phyloP scores from a whole-genome alignment of 2,113 vertebrate species.

The Mormyrus lacerda region DNA sequence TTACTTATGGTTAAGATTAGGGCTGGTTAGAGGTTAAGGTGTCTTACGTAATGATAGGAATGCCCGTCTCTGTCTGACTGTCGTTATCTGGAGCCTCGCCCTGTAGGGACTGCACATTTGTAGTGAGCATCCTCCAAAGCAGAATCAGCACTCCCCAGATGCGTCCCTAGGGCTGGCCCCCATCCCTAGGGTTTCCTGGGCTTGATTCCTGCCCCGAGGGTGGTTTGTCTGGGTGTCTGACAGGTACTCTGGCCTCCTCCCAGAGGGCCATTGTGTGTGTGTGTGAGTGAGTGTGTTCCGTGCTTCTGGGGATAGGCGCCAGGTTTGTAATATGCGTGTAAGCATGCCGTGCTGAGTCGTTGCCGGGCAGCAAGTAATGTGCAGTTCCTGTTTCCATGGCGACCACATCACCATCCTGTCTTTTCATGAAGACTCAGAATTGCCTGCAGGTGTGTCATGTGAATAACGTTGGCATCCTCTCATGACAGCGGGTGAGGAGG shows the following conservation, averaged over 20 bases:
- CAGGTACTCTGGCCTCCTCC: neutral
- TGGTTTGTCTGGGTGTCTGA: neutral
- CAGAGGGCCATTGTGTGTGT: neutral
- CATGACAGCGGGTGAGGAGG: neutral
- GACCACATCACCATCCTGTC: constrained; percentile 44
- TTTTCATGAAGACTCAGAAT: neutral
- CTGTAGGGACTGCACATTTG: neutral
- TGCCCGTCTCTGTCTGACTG: neutral
- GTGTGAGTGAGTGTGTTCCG: neutral
- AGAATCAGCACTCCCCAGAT: neutral
- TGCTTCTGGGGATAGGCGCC: neutral
- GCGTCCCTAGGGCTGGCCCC: neutral
- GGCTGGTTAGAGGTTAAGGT: neutral
- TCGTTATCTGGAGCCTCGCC: neutral
- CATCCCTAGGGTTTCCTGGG: neutral
- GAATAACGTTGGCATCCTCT: neutral
- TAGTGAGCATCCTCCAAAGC: neutral
- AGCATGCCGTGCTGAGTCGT: neutral
- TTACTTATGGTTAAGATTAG: too few species aligned
- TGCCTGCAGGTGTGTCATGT: neutral
- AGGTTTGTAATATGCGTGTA: neutral
- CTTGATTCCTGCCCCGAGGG: neutral
- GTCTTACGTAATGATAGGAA: neutral
- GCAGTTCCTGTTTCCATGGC: constrained; percentile 50
- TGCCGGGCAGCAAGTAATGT: constrained; percentile 31